A percentile compares a stretch with the other conserved stretches of the same genome.
These are phyloP conservation scores for Macaria notata DNA, from an alignment of 2,888 invertebrate genomes.

Conservation along the genomic window DNA sequence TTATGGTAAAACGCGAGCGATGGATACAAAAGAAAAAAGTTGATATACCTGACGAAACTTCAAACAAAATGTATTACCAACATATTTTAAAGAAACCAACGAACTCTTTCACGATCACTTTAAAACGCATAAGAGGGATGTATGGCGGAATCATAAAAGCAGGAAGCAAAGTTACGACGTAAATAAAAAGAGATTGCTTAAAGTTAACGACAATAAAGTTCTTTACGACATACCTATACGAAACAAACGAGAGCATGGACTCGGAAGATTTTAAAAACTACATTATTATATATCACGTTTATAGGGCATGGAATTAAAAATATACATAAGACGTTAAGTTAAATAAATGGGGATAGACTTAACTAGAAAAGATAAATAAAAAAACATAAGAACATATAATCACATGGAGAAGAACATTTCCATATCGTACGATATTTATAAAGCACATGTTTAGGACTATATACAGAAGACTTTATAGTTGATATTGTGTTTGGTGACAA, in stretches of 20 bases:
- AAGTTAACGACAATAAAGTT: conserved; percentile 60
- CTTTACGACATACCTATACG: conserved; percentile 57
- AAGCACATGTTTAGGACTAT: too few relatives aligned
- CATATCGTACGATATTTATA: too few relatives aligned
- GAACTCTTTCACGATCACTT: conserved; percentile 8
- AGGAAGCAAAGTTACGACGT: conserved; percentile 47
- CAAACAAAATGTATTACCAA: neutral
- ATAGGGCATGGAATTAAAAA: conserved; percentile 21
- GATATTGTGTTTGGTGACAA: too few relatives aligned
- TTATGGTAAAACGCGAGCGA: too few relatives aligned
- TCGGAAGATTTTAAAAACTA: conserved; percentile 35
- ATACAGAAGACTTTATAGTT: too few relatives aligned
- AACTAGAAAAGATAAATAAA: too few relatives aligned
- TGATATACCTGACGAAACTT: too few relatives aligned
- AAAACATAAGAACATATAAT: too few relatives aligned
- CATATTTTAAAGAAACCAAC: conserved; percentile 1
- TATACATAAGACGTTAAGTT: neutral
- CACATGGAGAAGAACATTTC: too few relatives aligned
- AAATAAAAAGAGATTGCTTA: conserved; percentile 59
- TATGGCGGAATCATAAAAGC: conserved; percentile 41
- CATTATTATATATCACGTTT: conserved; percentile 29
- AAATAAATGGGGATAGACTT: neutral
- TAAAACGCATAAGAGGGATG: conserved; percentile 21
- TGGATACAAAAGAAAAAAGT: too few relatives aligned
- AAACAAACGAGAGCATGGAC: conserved; percentile 49